Conservation (phyloP, 2,888 invertebrate species). For the Yponomeuta plumbellus region DNA sequence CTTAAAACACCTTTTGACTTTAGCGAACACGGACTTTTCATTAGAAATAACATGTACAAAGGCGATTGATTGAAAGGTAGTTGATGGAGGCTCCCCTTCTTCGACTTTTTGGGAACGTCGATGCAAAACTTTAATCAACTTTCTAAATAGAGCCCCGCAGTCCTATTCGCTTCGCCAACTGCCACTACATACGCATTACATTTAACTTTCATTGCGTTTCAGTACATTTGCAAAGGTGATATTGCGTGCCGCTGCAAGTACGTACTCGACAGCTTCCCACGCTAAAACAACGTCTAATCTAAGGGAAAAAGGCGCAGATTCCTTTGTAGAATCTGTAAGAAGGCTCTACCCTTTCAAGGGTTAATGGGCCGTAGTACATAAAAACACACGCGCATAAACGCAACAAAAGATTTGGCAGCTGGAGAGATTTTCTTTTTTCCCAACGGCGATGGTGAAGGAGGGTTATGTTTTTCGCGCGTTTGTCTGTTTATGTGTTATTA, state of each 20-base stretch:
- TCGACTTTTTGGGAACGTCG: neutral
- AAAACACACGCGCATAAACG: constrained; percentile 9
- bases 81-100: no score
- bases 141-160: neutral
- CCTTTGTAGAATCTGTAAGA: neutral
- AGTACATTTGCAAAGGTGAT: constrained; percentile 14
- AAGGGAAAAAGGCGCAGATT: neutral
- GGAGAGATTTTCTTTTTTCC: neutral
- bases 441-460: no score
- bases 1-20: no score
- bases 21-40: no score
- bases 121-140: neutral
- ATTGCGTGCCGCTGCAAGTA: neutral
- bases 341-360: constrained; percentile 13
- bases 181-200: constrained; percentile 8
- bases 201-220: constrained; percentile 13
- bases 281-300: neutral
- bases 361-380: constrained; percentile 13
- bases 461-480: no score
- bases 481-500: no score
- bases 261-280: neutral
- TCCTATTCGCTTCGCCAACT: no score
- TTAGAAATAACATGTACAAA: no score
- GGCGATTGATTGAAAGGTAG: no score
- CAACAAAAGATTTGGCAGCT: neutral